A percentile compares a stretch with the other conserved stretches of the same genome.
Evolutionary conservation across 2,113 vertebrate species (phyloP).

Genomic region (Mesoclemmys tuberculata): DNA sequence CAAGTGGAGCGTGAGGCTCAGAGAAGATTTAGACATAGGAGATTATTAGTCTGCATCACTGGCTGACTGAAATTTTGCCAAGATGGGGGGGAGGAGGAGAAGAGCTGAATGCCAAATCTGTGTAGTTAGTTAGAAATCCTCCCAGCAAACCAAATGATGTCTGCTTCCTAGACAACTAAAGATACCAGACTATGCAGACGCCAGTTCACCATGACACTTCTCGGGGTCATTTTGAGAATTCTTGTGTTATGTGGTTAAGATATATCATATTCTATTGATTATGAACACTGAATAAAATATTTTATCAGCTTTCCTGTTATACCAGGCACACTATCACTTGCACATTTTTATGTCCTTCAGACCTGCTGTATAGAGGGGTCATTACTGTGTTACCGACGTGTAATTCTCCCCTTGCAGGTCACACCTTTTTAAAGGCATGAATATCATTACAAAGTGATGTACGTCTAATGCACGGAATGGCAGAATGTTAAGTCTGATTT

Average conservation of each 20-base stretch:
- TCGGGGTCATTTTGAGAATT: background rate
- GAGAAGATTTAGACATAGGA: background rate
- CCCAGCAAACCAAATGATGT: background rate
- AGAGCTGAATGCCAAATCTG: background rate
- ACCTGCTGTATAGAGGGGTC: background rate
- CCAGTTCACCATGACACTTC: background rate
- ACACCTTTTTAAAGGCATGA: background rate
- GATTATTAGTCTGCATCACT: background rate
- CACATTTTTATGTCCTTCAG: background rate
- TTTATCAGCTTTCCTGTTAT: background rate
- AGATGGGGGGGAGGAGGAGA: background rate
- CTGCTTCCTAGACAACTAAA: background rate
- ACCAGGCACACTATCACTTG: background rate
- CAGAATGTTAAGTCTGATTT: background rate
- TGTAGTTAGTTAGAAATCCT: background rate
- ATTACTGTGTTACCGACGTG: too few relatives aligned
- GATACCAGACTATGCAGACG: background rate
- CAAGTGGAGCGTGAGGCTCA: background rate
- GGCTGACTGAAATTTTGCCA: background rate
- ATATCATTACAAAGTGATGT: background rate
- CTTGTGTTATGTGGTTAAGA: too few relatives aligned
- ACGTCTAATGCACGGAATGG: background rate
- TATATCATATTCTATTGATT: background rate
- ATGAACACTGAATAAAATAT: fast-evolving
- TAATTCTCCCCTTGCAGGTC: background rate